A percentile compares a stretch with the other conserved stretches of the same genome.
phyloP scores from a whole-genome alignment of 2,797 vertebrate genomes.

The Vireo griseus region DNA sequence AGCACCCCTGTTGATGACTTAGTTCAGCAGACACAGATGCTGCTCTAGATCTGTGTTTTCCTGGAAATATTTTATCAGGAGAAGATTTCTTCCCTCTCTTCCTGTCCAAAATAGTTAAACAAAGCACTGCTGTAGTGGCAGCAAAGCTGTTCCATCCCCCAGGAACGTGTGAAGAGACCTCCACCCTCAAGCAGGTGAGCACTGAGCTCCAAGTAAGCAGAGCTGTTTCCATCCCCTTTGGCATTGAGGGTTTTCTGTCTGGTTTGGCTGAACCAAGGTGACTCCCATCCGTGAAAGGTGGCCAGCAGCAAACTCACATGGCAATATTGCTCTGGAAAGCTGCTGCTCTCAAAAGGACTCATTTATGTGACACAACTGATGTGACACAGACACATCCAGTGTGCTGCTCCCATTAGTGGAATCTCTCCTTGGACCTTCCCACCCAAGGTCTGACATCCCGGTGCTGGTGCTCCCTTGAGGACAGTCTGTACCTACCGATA shows the following conservation, averaged over 20 bases:
- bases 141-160: background rate
- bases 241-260: background rate
- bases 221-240: background rate
- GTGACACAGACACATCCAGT: background rate
- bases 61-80: background rate
- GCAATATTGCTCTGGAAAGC: background rate
- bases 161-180: fast-evolving
- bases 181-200: background rate
- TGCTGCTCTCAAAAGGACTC: background rate
- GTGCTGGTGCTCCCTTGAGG: fast-evolving
- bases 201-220: background rate
- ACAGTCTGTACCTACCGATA: constrained; percentile 78
- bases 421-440: background rate
- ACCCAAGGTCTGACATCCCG: fast-evolving
- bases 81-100: background rate
- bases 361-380: background rate
- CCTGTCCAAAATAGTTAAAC: background rate
- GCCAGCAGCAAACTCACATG: background rate
- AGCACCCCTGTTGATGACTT: background rate
- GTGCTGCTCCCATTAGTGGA: background rate
- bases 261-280: background rate
- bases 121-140: background rate
- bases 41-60: background rate
- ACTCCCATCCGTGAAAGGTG: background rate
- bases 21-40: background rate